A percentile compares a stretch with the other conserved stretches of the same genome.
Evolutionary conservation across 2,888 invertebrate species (phyloP).

Genomic region (Sminthurinus aureus): DNA sequence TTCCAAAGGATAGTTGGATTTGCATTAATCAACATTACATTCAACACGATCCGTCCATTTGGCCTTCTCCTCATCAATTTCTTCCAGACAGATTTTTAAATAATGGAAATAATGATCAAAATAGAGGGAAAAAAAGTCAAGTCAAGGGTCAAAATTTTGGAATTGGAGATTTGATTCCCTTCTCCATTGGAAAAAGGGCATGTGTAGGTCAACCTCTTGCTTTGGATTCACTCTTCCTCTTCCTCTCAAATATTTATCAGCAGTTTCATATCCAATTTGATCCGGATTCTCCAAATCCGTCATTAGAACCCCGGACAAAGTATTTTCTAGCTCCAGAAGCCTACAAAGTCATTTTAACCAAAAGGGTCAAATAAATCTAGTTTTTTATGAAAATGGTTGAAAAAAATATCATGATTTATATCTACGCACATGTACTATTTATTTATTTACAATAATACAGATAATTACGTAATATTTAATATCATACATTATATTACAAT

Average conservation of each 20-base stretch:
- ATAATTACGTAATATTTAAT: no score
- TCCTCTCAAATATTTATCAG: background rate
- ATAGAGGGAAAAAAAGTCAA: no score
- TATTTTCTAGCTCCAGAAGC: background rate
- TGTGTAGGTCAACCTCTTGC: background rate
- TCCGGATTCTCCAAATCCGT: background rate
- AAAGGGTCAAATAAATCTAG: no score
- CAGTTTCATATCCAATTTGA: background rate
- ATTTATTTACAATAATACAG: no score
- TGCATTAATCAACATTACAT: constrained; percentile 1
- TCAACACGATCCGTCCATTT: background rate
- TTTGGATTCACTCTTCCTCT: background rate
- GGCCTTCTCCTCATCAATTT: background rate
- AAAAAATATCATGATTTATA: no score
- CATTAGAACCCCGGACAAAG: background rate
- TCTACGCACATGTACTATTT: no score
- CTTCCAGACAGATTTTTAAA: background rate
- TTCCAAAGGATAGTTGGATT: background rate
- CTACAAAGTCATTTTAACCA: background rate
- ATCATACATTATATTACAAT: no score
- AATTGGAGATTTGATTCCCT: background rate
- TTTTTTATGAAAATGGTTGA: no score
- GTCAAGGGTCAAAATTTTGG: constrained; percentile 3
- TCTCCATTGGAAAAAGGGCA: background rate
- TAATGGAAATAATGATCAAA: background rate